These are phyloP conservation scores for Phalacrocorax aristotelis DNA, from an alignment of 2,113 vertebrate genomes.

Conservation along the genomic window DNA sequence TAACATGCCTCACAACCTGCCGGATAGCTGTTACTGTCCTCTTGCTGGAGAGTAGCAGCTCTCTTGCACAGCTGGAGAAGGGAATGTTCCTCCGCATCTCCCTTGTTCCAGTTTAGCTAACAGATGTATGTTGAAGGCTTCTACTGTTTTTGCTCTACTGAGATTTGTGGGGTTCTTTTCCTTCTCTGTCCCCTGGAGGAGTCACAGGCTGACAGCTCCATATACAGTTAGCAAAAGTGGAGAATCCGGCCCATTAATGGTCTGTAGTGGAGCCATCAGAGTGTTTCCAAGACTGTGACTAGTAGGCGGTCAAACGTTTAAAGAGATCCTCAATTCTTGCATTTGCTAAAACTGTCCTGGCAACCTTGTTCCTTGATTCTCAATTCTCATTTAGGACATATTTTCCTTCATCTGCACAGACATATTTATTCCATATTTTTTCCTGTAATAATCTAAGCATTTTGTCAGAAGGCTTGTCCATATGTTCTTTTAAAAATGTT, in stretches of 20 bases:
- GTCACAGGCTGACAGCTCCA: background rate
- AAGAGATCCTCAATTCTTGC: background rate
- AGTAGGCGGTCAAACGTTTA: background rate
- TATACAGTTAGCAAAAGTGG: background rate
- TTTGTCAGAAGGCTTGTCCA: background rate
- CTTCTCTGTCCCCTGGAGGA: background rate
- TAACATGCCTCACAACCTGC: background rate
- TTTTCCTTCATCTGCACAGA: background rate
- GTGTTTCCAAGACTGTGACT: background rate
- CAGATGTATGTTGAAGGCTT: background rate
- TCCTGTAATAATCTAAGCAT: background rate
- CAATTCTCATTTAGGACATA: background rate
- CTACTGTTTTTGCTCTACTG: background rate
- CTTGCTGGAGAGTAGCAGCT: background rate
- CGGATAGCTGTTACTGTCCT: background rate
- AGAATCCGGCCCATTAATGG: background rate
- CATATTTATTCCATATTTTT: background rate
- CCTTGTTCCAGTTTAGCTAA: background rate
- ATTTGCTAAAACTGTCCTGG: background rate
- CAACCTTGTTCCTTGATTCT: background rate
- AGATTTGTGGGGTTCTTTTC: background rate
- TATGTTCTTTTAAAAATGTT: conserved; percentile 41
- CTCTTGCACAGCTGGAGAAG: background rate
- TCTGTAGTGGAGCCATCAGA: background rate
- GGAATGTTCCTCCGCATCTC: background rate